Evolutionary conservation across 2,113 vertebrate genomes (phyloP), one percentile per base, ranked within the genome.

Genomic region (Salvelinus fontinalis): DNA sequence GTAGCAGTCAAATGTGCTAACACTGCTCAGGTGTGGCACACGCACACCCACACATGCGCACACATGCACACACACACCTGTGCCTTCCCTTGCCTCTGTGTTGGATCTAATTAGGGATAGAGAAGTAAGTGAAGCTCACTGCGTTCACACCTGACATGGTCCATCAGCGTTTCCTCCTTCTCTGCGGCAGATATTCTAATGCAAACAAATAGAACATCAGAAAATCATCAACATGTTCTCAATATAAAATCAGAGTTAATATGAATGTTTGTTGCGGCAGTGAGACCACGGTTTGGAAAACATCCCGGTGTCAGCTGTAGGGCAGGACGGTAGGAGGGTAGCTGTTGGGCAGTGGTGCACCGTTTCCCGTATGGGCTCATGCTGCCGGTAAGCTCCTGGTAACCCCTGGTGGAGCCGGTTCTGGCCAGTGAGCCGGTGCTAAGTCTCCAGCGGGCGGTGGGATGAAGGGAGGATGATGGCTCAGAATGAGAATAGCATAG

Each of bases 81-180:
- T 68, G 34, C 16, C 29, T 39, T 20, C 67, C 13, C 29, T 29
- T 68, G 66, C 31, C 67, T 24, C 39, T 64, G 68, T 48, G 68
- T 39, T 22, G 77, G 79, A 84, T 81, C 74, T 85, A 78, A 86
- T 86, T 83, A 77, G 51, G 51, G 51, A 54, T 54, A 54, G 51
- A 54, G 74, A 62, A 13, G 59, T 49, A 74, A 75, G 81, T 73
- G 80, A 73, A 77, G 79, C 54, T 79, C 59, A 20, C 57, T 39
- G 57, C 59, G 54, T 59, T 29, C 68, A 68, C 81, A 84, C 75
- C 78, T 39, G 29, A 34, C 16, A 16, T 18, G 13, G 27, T 68
- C 29, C 66, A 31, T 29, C 22, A 66, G 8, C 64, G 64, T 18
- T 14, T 31, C 14, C 66, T 27, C 8, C 27, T 27, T 67, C 26